Evolutionary conservation across 2,888 invertebrate species (phyloP), one percentile per base, ranked within the genome.

Genomic region (Ormyrus thymus): DNA sequence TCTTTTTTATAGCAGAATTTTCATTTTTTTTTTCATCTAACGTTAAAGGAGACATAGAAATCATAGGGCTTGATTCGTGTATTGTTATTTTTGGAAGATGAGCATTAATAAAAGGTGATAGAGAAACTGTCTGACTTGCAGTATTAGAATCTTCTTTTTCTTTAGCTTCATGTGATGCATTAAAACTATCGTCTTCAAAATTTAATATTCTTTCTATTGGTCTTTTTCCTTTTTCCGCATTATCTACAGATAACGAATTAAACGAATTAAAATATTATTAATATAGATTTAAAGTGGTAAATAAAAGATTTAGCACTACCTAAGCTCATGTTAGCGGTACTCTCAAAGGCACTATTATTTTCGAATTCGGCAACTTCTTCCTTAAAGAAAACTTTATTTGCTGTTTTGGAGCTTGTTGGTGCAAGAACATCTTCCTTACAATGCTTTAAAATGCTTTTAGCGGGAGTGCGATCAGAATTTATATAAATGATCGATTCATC

Each of bases 391-490:
- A 89, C 88, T 75, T 88, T 89, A 7, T 85, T 83, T 0, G 71
- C 8, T 0, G 85, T 84, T 65, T 85, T 89, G 0, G 64, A 43
- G 4, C 56, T 45, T 0, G 58, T 58, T 6, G 83, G 83, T 8
- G 7, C 65, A 15, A 59, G 48, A 6, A 43, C 11, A 0, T 78
- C 79, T 13, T 73, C 66, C 13, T 77, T 80, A 9, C 48, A 29
- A 15, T 29, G 81, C 55, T 89, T 89, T 15, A 89, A 77, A 77
- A 89, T 89, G 53, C 89, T 83, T 59, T 84, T 88, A 0, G 84
- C 85, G 1, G 89, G 89, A 1, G 87, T 89, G 70, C 88, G 88
- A 68, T 83, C 82, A 0, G 86, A 89, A 78, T 89, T 90, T 1
- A 88, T 79, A 59, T 88, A 88, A 0, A 82, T 78, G 68, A 87